phyloP scores from a whole-genome alignment of 1,140 invertebrate species.

The Temnothorax nylanderi region DNA sequence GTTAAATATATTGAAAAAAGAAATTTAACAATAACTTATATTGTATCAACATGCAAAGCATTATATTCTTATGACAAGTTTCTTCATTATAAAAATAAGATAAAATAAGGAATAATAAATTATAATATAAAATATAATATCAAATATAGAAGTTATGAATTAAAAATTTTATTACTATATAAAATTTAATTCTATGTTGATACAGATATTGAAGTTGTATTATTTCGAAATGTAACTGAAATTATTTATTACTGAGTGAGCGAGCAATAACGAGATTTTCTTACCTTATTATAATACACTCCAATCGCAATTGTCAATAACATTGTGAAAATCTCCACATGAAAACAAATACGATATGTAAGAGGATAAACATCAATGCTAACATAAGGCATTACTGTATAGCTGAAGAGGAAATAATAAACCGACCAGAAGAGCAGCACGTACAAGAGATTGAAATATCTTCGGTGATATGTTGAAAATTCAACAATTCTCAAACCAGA shows the following conservation, averaged over 20 bases:
- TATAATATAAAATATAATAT: no score
- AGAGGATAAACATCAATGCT: neutral
- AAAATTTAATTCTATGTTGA: no score
- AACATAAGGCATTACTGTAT: neutral
- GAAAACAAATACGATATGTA: neutral
- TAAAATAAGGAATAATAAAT: no score
- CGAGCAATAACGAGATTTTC: neutral
- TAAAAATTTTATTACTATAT: no score
- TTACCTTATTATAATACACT: slow-evolving; percentile 3
- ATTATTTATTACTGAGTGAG: neutral
- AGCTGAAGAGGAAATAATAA: neutral
- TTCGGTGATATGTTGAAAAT: neutral
- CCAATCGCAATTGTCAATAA: neutral
- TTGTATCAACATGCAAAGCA: neutral
- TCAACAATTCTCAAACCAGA: neutral
- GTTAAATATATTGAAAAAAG: neutral
- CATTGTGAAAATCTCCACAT: neutral
- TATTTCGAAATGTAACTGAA: neutral
- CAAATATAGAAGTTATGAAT: no score
- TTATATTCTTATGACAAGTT: neutral
- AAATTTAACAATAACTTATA: neutral
- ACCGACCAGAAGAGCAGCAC: neutral
- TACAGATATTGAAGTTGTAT: neutral
- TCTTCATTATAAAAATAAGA: neutral
- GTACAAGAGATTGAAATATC: slow-evolving; percentile 3